phyloP scores from a whole-genome alignment of 2,888 invertebrate genomes.

The Drosophila formosana region DNA sequence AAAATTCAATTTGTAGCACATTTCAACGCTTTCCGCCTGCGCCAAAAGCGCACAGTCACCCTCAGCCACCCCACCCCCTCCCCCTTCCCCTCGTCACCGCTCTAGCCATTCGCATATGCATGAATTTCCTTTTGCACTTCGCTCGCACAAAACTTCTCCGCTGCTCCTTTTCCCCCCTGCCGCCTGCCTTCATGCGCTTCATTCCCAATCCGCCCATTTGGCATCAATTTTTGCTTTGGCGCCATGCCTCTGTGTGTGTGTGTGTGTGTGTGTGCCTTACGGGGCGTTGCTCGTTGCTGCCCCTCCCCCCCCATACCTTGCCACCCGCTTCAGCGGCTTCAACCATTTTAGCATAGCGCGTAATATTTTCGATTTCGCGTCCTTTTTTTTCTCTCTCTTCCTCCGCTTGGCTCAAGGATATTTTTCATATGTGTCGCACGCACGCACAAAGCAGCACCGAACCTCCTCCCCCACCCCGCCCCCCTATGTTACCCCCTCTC shows the following conservation, averaged over 20 bases:
- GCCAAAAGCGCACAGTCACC: constrained; percentile 33
- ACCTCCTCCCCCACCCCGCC: constrained; percentile 30
- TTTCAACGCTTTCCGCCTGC: constrained; percentile 78
- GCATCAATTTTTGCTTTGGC: constrained; percentile 52
- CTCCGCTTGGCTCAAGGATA: constrained; percentile 64
- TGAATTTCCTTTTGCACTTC: constrained; percentile 79
- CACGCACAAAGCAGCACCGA: constrained; percentile 59
- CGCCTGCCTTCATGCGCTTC: not conserved
- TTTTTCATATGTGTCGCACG: constrained; percentile 78
- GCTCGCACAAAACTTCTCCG: constrained; percentile 21
- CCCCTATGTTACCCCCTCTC: not conserved
- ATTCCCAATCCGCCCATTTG: constrained; percentile 41
- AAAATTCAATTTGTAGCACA: constrained; percentile 81
- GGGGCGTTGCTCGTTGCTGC: constrained; percentile 19
- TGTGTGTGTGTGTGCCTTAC: constrained; percentile 6
- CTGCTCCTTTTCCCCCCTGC: constrained; percentile 4
- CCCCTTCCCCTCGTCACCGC: not conserved
- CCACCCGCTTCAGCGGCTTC: not conserved
- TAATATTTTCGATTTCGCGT: constrained; percentile 77
- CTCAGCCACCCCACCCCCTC: not conserved
- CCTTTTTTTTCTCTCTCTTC: constrained; percentile 28
- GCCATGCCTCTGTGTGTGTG: constrained; percentile 13
- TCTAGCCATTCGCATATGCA: constrained; percentile 70
- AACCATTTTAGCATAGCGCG: constrained; percentile 50
- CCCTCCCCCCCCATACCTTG: not conserved